Conservation (phyloP, 2,888 invertebrate genomes). For the Magallana nippona region DNA sequence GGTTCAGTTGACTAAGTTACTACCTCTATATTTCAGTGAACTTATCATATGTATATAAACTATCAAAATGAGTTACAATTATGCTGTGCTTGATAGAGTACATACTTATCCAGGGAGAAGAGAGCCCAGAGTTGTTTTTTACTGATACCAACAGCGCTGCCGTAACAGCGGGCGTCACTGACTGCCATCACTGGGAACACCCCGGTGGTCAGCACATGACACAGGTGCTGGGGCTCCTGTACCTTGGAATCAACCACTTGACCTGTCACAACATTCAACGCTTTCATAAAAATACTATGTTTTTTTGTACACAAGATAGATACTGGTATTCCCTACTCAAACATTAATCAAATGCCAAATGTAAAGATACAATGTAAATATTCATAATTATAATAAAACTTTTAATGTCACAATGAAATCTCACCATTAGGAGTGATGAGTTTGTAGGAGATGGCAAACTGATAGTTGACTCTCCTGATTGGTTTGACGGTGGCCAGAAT, state of each 20-base stretch:
- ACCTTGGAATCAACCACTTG: conserved; percentile 45
- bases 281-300: background rate
- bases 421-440: conserved; percentile 74
- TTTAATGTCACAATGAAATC: background rate
- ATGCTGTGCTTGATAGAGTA: background rate
- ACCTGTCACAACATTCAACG: conserved; percentile 24
- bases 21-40: no score
- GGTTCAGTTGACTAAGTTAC: no score
- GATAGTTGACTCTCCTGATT: conserved; percentile 72
- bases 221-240: conserved; percentile 73
- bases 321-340: no score
- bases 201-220: conserved; percentile 77
- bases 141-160: conserved; percentile 77
- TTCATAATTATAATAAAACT: no score
- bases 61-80: background rate
- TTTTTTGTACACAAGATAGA: no score
- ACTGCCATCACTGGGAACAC: conserved; percentile 78
- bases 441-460: conserved; percentile 77
- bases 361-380: no score
- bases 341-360: no score
- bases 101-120: conserved; percentile 78
- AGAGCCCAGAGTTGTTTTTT: conserved; percentile 78
- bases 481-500: conserved; percentile 74
- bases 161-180: conserved; percentile 77
- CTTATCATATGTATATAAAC: background rate